These are phyloP conservation scores for Macquaria ambigua DNA, from an alignment of 2,113 vertebrate species.

Conservation along the genomic window DNA sequence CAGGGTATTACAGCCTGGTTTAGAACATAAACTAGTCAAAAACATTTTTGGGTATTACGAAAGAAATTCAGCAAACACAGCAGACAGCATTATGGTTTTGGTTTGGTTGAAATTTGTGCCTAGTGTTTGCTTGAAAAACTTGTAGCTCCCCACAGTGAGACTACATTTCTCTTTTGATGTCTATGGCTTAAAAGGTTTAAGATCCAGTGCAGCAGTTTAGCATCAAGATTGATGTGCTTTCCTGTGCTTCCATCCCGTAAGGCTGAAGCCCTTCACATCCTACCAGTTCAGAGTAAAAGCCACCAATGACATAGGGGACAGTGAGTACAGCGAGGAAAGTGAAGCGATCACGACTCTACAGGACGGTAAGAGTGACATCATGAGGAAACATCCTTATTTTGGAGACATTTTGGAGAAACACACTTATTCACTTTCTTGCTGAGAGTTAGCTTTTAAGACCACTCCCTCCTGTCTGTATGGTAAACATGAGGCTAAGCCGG, in stretches of 20 bases:
- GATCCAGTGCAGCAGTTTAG: conserved; percentile 21
- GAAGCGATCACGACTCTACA: conserved; percentile 96
- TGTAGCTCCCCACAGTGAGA: not conserved
- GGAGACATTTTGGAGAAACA: not conserved
- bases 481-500: not conserved
- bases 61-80: not conserved
- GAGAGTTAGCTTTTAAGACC: not conserved
- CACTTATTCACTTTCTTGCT: not conserved
- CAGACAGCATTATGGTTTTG: not conserved
- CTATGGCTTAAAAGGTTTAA: conserved; percentile 19
- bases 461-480: not conserved
- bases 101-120: conserved; percentile 6
- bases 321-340: conserved; percentile 95
- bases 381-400: not conserved
- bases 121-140: not conserved
- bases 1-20: not conserved
- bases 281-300: conserved; percentile 98
- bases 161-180: conserved; percentile 20
- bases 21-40: not conserved
- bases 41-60: not conserved
- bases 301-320: conserved; percentile 97
- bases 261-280: conserved; percentile 97
- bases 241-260: conserved; percentile 64
- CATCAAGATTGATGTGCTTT: conserved; percentile 25
- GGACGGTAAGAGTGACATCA: conserved; percentile 86